Percentiles rank a stretch among this genome's conserved stretches.
Conservation (phyloP, 2,888 invertebrate species). For the Stenichneumon culpator region DNA sequence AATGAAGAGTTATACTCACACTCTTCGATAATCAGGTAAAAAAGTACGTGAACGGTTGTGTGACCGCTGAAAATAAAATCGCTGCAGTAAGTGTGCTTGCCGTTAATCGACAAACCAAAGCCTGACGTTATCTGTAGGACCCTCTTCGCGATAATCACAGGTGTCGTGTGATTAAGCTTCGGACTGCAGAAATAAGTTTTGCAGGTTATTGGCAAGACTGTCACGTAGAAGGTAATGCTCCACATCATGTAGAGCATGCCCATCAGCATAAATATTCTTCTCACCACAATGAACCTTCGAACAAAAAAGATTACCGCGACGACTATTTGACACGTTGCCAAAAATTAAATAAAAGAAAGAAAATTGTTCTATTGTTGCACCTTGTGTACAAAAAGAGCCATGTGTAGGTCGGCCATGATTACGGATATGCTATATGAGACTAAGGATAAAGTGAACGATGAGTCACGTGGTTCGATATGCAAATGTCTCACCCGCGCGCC, state of each 20-base stretch:
- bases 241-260: constrained; percentile 94
- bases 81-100: constrained; percentile 96
- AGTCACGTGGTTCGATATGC: constrained; percentile 49
- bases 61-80: constrained; percentile 98
- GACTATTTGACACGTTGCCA: constrained; percentile 33
- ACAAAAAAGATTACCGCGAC: constrained; percentile 49
- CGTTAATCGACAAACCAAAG: constrained; percentile 95
- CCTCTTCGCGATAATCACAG: constrained; percentile 89
- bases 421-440: too few relatives aligned
- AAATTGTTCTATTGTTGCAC: not conserved
- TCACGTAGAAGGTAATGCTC: constrained; percentile 95
- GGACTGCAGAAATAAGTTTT: constrained; percentile 95
- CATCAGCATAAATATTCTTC: constrained; percentile 93
- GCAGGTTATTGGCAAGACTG: constrained; percentile 94
- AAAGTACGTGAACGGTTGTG: constrained; percentile 95
- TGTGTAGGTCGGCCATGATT: constrained; percentile 12
- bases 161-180: constrained; percentile 91
- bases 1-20: constrained; percentile 86
- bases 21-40: constrained; percentile 94
- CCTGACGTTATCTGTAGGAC: constrained; percentile 94
- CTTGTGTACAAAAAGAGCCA: constrained; percentile 41
- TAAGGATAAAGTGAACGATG: constrained; percentile 28
- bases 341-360: not conserved
- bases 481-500: constrained; percentile 22
- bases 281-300: constrained; percentile 92